Evolutionary conservation across 2,888 invertebrate species (phyloP), one percentile per base, ranked within the genome.

Genomic region (Druceiella hillmani): DNA sequence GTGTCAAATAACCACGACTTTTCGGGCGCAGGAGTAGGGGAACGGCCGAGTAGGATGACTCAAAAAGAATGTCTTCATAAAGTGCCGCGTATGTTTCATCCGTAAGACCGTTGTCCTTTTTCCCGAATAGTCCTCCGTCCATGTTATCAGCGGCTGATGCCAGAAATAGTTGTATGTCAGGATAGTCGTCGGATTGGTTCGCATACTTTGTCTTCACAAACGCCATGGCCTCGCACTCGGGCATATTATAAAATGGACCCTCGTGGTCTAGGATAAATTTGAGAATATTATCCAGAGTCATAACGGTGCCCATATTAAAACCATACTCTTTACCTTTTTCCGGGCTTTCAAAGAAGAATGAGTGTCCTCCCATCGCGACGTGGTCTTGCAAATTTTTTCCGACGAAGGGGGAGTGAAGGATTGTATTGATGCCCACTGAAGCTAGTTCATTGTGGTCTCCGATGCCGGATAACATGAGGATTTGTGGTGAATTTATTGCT

Each of bases 401-500:
- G 0, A 92, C 89, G 1, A 87, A 87, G 9, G 79, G 78, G 5
- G 75, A 62, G 57, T 84, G 59, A 1, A 65, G 66, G 12, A 85
- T 58, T 0, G 81, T 69, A 12, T 76, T 66, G 28, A 86, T 79
- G 0, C 74, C 76, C 14, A 77, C 52, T 28, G 79, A 68, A 33
- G 67, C 58, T 3, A 87, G 64, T 53, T 87, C 79, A 5, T 73
- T 61, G 3, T 62, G 62, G 0, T 85, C 81, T 3, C 88, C 87
- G 7, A 91, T 73, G 1, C 93, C 93, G 2, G 90, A 88, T 26
- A 93, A 57, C 87, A 91, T 87, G 17, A 94, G 66, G 11, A 93
- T 52, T 55, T 93, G 91, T 0, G 92, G 90, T 2, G 87, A 81
- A 54, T 87, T 85, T 45, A 93, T 74, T 1, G 89, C 63, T 2